phyloP scores from a whole-genome alignment of 2,113 vertebrate genomes.

The Tricholaema leucomelas region DNA sequence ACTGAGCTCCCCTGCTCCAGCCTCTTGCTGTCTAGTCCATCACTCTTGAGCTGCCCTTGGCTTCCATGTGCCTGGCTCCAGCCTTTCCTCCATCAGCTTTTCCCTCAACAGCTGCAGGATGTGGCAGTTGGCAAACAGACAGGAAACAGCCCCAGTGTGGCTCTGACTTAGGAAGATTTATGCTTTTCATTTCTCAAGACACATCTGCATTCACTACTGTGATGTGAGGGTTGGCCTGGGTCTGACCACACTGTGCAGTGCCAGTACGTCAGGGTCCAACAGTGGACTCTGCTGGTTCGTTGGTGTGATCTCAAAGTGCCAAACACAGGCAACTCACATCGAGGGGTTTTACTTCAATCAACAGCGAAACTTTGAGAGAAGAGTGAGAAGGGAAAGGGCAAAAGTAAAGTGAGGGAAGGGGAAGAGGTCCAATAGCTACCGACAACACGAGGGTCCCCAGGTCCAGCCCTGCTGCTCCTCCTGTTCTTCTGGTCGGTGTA shows the following conservation, averaged over 20 bases:
- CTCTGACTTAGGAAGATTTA: neutral
- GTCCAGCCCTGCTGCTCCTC: too few relatives aligned
- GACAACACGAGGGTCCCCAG: too few relatives aligned
- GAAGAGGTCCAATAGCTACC: too few relatives aligned
- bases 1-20: neutral
- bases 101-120: neutral
- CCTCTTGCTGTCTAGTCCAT: neutral
- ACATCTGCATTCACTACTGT: neutral
- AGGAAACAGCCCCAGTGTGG: neutral
- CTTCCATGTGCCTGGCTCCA: rapidly evolving
- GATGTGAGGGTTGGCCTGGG: neutral
- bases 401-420: too few relatives aligned
- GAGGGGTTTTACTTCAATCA: too few relatives aligned
- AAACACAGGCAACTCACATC: too few relatives aligned
- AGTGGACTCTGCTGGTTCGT: too few relatives aligned
- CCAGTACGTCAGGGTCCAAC: neutral
- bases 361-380: too few relatives aligned
- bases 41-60: neutral
- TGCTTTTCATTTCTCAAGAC: neutral
- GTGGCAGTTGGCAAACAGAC: neutral
- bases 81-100: neutral
- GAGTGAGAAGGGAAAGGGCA: too few relatives aligned
- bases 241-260: neutral
- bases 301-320: too few relatives aligned
- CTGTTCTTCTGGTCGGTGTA: too few relatives aligned